phyloP scores from a whole-genome alignment of 2,888 invertebrate species.

The Melinaea marsaeus region DNA sequence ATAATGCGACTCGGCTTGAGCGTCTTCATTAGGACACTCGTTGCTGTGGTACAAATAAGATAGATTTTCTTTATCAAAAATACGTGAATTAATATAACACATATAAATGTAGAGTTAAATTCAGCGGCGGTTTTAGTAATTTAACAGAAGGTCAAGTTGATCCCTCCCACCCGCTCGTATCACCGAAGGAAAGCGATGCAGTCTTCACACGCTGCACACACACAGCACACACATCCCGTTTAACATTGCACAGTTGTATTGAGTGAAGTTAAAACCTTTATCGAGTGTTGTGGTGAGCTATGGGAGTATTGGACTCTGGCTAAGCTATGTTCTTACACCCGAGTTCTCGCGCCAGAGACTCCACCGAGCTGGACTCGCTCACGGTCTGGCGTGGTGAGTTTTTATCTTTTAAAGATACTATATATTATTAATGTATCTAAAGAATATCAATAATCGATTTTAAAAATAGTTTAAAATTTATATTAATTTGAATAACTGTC shows the following conservation, averaged over 20 bases:
- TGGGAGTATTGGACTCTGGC: constrained; percentile 71
- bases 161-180: constrained; percentile 35
- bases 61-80: not conserved
- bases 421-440: not conserved
- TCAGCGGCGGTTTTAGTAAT: not conserved
- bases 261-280: constrained; percentile 17
- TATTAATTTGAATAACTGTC: too few species aligned
- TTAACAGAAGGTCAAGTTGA: constrained; percentile 31
- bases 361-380: constrained; percentile 67
- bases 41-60: not conserved
- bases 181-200: constrained; percentile 32
- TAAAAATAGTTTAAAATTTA: too few species aligned
- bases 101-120: not conserved
- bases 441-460: not conserved
- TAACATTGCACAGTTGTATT: constrained; percentile 16
- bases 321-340: constrained; percentile 74
- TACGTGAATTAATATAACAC: not conserved
- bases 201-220: constrained; percentile 37
- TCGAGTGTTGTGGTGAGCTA: constrained; percentile 46
- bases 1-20: constrained; percentile 24
- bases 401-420: not conserved
- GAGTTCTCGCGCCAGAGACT: constrained; percentile 66
- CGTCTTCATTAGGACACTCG: constrained; percentile 19
- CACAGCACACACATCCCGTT: constrained; percentile 8
- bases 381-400: constrained; percentile 72